phyloP scores from a whole-genome alignment of 2,113 vertebrate genomes.

The Nycticebus coucang region DNA sequence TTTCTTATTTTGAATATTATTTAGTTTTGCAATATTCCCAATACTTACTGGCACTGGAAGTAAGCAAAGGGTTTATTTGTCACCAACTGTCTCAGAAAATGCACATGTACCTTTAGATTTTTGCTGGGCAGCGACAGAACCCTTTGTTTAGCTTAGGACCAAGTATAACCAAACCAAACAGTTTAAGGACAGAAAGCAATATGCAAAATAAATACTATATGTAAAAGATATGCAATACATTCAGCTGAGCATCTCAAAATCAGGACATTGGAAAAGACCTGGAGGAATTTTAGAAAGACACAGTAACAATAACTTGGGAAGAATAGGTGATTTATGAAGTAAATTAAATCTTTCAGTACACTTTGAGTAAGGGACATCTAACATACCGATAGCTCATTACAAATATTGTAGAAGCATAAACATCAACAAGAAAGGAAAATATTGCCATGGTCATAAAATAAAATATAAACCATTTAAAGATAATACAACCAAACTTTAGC shows the following conservation, averaged over 20 bases:
- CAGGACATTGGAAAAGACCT: neutral
- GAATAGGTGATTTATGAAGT: neutral
- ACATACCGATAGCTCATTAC: neutral
- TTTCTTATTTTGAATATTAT: constrained; percentile 8
- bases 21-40: constrained; percentile 10
- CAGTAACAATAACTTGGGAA: neutral
- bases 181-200: neutral
- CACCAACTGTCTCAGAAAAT: constrained; percentile 7
- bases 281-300: neutral
- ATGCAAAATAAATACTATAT: neutral
- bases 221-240: constrained; percentile 25
- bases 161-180: constrained; percentile 1
- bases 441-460: neutral
- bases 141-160: neutral
- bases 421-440: neutral
- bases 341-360: neutral
- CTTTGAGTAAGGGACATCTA: neutral
- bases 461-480: neutral
- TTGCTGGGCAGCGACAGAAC: neutral
- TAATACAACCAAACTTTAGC: neutral
- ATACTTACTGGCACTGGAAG: neutral
- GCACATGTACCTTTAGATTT: neutral
- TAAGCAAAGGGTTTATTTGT: neutral
- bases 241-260: neutral
- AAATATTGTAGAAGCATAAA: constrained; percentile 34